Percentiles rank a stretch among this genome's conserved stretches.
phyloP scores from a whole-genome alignment of 2,113 vertebrate species.

The Hippocampus barbouri region DNA sequence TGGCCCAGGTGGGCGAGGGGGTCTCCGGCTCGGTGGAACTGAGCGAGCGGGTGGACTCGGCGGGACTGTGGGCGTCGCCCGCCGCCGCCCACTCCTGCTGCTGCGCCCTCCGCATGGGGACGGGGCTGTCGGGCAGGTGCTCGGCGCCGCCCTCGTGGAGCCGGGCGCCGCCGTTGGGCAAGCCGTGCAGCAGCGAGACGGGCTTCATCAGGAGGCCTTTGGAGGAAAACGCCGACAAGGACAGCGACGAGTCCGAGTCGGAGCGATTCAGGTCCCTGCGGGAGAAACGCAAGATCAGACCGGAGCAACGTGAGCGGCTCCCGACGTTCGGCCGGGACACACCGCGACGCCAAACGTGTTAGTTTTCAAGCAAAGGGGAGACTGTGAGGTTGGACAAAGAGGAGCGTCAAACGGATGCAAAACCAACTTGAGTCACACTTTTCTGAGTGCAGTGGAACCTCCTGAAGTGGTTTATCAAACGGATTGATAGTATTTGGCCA shows the following conservation, averaged over 20 bases:
- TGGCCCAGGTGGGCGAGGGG: conserved; percentile 77
- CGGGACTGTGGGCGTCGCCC: conserved; percentile 80
- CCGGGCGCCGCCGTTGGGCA: conserved; percentile 78
- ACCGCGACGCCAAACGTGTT: conserved; percentile 42
- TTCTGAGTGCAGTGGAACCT: background rate
- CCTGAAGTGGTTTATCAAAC: background rate
- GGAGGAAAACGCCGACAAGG: conserved; percentile 77
- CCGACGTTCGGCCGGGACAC: background rate
- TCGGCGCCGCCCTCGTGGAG: conserved; percentile 69
- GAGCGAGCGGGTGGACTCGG: conserved; percentile 88
- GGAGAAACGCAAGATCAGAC: conserved; percentile 20
- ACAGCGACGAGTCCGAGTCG: conserved; percentile 92
- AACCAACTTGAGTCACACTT: background rate
- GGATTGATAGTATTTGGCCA: background rate
- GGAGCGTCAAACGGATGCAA: background rate
- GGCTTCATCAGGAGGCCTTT: conserved; percentile 78
- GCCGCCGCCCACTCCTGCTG: conserved; percentile 79
- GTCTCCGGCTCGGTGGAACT: conserved; percentile 94
- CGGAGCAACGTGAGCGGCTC: background rate
- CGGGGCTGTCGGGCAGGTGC: conserved; percentile 77
- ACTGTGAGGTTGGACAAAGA: conserved; percentile 3
- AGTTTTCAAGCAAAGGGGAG: conserved; percentile 41
- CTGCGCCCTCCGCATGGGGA: conserved; percentile 76
- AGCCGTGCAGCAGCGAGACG: conserved; percentile 70
- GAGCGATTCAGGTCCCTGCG: conserved; percentile 88